Evolutionary conservation across 1,140 invertebrate genomes (phyloP).

Genomic region (Microplitis mediator): DNA sequence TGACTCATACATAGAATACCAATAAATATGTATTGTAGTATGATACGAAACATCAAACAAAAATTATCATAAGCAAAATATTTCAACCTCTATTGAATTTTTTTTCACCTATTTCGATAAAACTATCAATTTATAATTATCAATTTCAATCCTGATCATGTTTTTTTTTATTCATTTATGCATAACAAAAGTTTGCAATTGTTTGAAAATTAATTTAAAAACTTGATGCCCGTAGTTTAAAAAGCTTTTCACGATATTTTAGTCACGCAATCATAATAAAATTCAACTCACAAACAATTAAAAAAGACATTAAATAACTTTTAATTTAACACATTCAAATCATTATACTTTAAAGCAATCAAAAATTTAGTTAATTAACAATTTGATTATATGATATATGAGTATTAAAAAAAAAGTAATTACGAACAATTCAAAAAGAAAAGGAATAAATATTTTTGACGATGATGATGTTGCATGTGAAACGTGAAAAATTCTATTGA

Average conservation of each 20-base stretch:
- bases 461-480: no score
- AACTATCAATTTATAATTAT: no score
- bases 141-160: background rate
- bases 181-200: background rate
- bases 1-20: background rate
- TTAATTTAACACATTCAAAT: background rate
- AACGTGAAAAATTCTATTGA: no score
- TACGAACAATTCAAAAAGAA: no score
- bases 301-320: slow-evolving; percentile 17
- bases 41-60: no score
- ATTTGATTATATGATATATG: background rate
- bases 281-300: slow-evolving; percentile 4
- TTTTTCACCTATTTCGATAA: background rate
- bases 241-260: background rate
- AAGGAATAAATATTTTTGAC: background rate
- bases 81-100: no score
- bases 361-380: background rate
- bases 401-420: no score
- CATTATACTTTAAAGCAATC: background rate
- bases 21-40: background rate
- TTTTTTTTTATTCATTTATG: background rate
- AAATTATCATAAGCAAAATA: no score
- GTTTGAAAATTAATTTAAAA: slow-evolving; percentile 18
- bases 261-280: slow-evolving; percentile 18
- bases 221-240: background rate